Percentiles rank a stretch among this genome's conserved stretches.
These are phyloP conservation scores for Drosophila sordidapex DNA, from an alignment of 2,888 invertebrate genomes.

Conservation along the genomic window DNA sequence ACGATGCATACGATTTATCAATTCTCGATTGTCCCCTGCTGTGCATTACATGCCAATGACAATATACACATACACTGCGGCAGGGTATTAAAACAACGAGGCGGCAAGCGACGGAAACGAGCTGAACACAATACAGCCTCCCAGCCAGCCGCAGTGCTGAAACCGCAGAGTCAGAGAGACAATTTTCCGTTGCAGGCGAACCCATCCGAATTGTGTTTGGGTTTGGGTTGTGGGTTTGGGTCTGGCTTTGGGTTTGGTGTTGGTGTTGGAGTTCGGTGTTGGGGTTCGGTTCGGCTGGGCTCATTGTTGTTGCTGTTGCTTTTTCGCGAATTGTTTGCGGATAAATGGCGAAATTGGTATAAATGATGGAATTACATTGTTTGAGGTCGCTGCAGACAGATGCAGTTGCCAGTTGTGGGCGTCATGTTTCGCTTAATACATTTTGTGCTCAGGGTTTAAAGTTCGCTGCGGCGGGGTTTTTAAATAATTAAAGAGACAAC, in stretches of 20 bases:
- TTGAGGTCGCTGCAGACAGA: slow-evolving; percentile 63
- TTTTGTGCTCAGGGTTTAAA: slow-evolving; percentile 31
- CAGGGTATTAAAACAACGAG: slow-evolving; percentile 37
- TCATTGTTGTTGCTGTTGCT: slow-evolving; percentile 34
- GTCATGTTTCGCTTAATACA: slow-evolving; percentile 47
- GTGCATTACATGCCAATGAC: slow-evolving; percentile 34
- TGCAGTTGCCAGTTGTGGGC: slow-evolving; percentile 37
- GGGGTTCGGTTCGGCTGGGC: slow-evolving; percentile 21
- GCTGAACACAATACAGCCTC: slow-evolving; percentile 61
- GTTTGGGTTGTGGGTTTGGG: slow-evolving; percentile 17
- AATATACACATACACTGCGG: slow-evolving; percentile 7
- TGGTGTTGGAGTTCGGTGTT: background rate
- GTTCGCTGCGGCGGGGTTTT: background rate
- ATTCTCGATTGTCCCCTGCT: slow-evolving; percentile 23
- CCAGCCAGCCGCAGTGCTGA: slow-evolving; percentile 24
- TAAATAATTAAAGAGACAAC: slow-evolving; percentile 48
- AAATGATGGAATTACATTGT: slow-evolving; percentile 82
- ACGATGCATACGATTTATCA: slow-evolving; percentile 11
- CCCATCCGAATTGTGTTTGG: slow-evolving; percentile 13
- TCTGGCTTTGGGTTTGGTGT: slow-evolving; percentile 9
- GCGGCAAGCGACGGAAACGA: slow-evolving; percentile 58
- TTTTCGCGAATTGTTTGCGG: slow-evolving; percentile 77
- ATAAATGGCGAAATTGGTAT: slow-evolving; percentile 80
- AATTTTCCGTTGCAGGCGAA: slow-evolving; percentile 46
- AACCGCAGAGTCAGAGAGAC: slow-evolving; percentile 53